A percentile compares a stretch with the other conserved stretches of the same genome.
Conservation (phyloP, 2,888 invertebrate genomes). For the Gastracanthus pulcherrimus region DNA sequence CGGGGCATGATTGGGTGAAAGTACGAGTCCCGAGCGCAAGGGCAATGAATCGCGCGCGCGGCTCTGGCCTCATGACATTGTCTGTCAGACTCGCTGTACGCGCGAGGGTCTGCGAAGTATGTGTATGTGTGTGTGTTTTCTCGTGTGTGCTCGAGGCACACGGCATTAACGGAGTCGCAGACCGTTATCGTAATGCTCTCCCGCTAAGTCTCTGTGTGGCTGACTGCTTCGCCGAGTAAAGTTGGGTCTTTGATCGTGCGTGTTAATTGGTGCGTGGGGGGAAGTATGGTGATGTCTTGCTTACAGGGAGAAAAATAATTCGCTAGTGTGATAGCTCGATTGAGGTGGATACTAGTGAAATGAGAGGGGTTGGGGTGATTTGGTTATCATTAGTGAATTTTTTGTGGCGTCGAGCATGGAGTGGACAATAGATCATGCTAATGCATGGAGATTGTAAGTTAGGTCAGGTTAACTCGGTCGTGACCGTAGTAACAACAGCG, state of each 20-base stretch:
- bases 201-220: constrained; percentile 25
- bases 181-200: constrained; percentile 57
- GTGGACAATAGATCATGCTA: no score
- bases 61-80: constrained; percentile 57
- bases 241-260: background rate
- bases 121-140: background rate
- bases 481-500: no score
- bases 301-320: no score
- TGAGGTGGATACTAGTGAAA: no score
- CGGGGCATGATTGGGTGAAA: constrained; percentile 64
- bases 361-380: no score
- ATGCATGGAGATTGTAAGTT: no score
- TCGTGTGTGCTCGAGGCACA: background rate
- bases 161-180: constrained; percentile 49
- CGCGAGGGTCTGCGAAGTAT: background rate
- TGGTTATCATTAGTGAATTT: no score
- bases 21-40: constrained; percentile 63
- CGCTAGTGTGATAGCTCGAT: no score
- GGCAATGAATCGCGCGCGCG: constrained; percentile 62
- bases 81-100: constrained; percentile 34
- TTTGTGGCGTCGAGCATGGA: no score
- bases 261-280: background rate
- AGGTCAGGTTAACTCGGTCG: no score
- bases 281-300: no score
- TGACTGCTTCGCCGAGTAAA: background rate